These are phyloP conservation scores for Resseliella maxima DNA, from an alignment of 2,888 invertebrate species.

Conservation along the genomic window DNA sequence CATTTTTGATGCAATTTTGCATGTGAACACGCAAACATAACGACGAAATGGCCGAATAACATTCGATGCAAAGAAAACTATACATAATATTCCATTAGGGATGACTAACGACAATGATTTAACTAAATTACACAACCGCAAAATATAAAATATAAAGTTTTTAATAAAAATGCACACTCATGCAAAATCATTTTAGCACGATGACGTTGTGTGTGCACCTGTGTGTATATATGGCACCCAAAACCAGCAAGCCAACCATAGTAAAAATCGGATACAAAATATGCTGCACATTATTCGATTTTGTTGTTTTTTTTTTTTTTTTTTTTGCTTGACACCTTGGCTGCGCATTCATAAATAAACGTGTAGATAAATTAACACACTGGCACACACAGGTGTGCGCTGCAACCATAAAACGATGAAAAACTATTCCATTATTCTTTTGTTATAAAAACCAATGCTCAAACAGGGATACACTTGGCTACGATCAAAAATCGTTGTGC, in stretches of 20 bases:
- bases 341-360: conserved; percentile 24
- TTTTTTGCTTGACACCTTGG: not conserved
- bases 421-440: not conserved
- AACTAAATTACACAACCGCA: conserved; percentile 54
- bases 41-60: not conserved
- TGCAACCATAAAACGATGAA: conserved; percentile 22
- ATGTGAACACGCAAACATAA: not conserved
- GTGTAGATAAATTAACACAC: conserved; percentile 37
- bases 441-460: not conserved
- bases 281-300: conserved; percentile 20
- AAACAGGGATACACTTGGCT: not conserved
- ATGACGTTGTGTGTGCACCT: not conserved
- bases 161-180: conserved; percentile 55
- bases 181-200: conserved; percentile 1
- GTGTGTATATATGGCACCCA: not conserved
- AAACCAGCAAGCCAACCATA: not conserved
- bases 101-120: conserved; percentile 55
- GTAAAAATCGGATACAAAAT: not conserved
- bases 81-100: conserved; percentile 53
- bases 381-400: conserved; percentile 30
- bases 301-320: not conserved
- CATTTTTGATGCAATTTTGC: not conserved
- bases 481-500: not conserved
- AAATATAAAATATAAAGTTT: conserved; percentile 47
- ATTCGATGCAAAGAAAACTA: not conserved